phyloP scores from a whole-genome alignment of 53 echinoderm and acorn worm genomes.

The Paelopatides confundens region DNA sequence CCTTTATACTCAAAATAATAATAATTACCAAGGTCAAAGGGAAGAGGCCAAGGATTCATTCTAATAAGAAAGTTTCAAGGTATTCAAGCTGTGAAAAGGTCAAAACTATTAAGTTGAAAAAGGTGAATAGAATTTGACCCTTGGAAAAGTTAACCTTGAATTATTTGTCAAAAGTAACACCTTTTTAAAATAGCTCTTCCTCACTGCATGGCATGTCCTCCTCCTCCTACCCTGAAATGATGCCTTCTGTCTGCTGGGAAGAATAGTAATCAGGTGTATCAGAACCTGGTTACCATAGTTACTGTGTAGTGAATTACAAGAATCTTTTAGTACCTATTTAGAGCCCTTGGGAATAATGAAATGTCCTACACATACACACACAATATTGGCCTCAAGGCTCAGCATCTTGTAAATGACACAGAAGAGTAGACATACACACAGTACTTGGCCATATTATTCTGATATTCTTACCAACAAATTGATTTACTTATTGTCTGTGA shows the following conservation, averaged over 20 bases:
- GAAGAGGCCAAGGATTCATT: too few relatives aligned
- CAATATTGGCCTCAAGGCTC: not conserved
- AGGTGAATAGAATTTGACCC: not conserved
- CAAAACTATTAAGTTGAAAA: not conserved
- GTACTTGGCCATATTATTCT: too few relatives aligned
- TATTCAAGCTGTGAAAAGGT: too few relatives aligned
- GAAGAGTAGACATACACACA: not conserved
- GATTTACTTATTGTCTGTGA: conserved; percentile 34
- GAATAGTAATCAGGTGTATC: too few relatives aligned
- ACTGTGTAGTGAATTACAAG: not conserved
- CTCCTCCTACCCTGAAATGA: not conserved
- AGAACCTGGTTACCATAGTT: not conserved
- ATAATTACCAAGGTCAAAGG: too few relatives aligned
- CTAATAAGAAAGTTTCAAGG: too few relatives aligned
- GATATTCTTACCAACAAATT: conserved; percentile 27
- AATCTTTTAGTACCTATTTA: not conserved
- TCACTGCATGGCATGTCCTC: too few relatives aligned
- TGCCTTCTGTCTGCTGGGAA: not conserved
- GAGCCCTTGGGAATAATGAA: conserved; percentile 34
- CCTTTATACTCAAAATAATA: too few relatives aligned
- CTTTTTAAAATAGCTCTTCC: not conserved
- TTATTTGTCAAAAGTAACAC: not conserved
- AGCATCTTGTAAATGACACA: not conserved
- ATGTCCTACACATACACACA: not conserved
- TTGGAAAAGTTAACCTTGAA: not conserved